Evolutionary conservation across 2,797 vertebrate genomes (phyloP), one percentile per base, ranked within the genome.

Genomic region (Liparis tanakae): DNA sequence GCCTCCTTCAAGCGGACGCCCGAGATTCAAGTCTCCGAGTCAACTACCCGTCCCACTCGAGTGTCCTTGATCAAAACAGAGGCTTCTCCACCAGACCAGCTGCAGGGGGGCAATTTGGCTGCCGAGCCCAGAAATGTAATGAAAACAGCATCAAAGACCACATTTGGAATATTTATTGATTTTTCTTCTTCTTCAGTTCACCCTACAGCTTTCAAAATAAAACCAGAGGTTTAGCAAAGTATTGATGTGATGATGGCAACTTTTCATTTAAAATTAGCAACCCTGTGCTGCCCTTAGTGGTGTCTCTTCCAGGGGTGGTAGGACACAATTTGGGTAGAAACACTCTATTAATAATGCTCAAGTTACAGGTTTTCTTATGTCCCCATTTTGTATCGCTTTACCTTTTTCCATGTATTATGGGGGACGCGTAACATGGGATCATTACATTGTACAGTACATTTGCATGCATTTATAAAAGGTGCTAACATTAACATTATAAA

Each of bases 1-100:
- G 12, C 10, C 46, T 56, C 7, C 25, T 56, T 56, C 20, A 56
- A 6, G 30, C 25, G 41, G 22, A 53, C 43, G 34, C 13, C 13
- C 20, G 56, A 25, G 41, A 51, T 37, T 75, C 34, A 65, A 43
- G n/a, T 69, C 14, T 66, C 48, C 8, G n/a, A n/a, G 50, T 50
- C 50, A 54, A 62, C 55, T 25, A 15, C 44, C 59, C 33, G 65
- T 56, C 62, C 46, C n/a, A 54, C 22, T 41, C 0, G 44, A 74
- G 54, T 39, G 58, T 50, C 56, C 65, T 62, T 25, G 10, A 50
- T 55, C 22, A 67, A 50, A 55, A 6, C 33, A 36, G 10, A 6
- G 10, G 43, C 44, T 72, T 56, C 2, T 59, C 10, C 6, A 4
- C 5, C 10, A 34, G 8, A 20, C 14, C 3, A 36, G 6, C 17